These are phyloP conservation scores for Aurelia aurita complex sp. Pacific DNA, from an alignment of 30 jellyfish, hydroid and myxozoan genomes.

Conservation along the genomic window DNA sequence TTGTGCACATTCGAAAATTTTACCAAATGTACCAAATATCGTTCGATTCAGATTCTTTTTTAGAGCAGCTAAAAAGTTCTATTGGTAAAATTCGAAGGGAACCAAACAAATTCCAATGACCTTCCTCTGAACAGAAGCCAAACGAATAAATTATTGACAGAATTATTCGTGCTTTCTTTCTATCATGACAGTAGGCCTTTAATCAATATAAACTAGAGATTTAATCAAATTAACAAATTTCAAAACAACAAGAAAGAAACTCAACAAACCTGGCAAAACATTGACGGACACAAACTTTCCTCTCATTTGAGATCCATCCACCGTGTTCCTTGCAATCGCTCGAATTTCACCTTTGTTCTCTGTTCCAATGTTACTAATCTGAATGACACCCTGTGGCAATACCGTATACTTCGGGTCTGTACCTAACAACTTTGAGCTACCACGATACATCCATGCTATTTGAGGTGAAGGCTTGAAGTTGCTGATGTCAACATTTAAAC, in stretches of 20 bases:
- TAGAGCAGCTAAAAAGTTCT: too few relatives aligned
- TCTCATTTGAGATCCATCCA: constrained; percentile 39
- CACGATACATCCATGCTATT: constrained; percentile 87
- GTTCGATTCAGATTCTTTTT: too few relatives aligned
- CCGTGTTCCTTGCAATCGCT: constrained; percentile 66
- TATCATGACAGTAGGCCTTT: too few relatives aligned
- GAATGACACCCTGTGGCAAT: constrained; percentile 87
- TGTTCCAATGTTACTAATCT: constrained; percentile 36
- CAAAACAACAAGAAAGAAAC: not conserved
- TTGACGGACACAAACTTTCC: constrained; percentile 58
- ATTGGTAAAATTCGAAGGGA: too few relatives aligned
- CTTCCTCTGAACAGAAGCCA: too few relatives aligned
- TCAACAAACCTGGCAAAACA: constrained; percentile 63
- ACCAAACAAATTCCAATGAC: too few relatives aligned
- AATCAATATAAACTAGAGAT: too few relatives aligned
- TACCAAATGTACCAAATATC: too few relatives aligned
- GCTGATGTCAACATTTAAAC: constrained; percentile 68
- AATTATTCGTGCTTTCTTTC: too few relatives aligned
- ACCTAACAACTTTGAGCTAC: constrained; percentile 50
- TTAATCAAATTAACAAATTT: not conserved
- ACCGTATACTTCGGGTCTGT: constrained; percentile 76
- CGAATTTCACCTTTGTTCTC: constrained; percentile 82
- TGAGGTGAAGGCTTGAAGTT: constrained; percentile 81
- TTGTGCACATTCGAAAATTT: too few relatives aligned
- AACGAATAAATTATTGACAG: too few relatives aligned